Percentiles rank a stretch among this genome's conserved stretches.
These are phyloP conservation scores for Phalloptychus januarius DNA, from an alignment of 2,797 vertebrate species.

Conservation along the genomic window DNA sequence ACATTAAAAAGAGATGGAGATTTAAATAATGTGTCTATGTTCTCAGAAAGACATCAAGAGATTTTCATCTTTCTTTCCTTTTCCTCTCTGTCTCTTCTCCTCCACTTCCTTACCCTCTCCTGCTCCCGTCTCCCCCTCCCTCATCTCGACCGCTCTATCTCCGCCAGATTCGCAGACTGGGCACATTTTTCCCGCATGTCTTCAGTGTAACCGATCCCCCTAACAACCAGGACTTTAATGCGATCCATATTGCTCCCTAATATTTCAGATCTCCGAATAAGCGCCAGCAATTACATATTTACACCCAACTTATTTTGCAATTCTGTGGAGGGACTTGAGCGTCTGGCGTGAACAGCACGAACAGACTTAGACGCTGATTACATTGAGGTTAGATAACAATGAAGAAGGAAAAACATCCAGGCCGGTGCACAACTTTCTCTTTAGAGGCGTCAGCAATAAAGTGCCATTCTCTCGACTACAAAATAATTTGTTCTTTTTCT, in stretches of 20 bases:
- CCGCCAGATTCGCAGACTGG: slow-evolving; percentile 86
- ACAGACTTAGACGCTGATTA: slow-evolving; percentile 72
- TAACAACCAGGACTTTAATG: slow-evolving; percentile 84
- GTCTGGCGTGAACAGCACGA: slow-evolving; percentile 44
- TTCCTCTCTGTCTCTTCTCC: slow-evolving; percentile 63
- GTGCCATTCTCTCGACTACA: slow-evolving; percentile 61
- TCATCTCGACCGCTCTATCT: slow-evolving; percentile 73
- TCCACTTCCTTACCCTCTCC: slow-evolving; percentile 70
- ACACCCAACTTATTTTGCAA: slow-evolving; percentile 83
- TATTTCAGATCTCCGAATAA: slow-evolving; percentile 84
- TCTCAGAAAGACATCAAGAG: slow-evolving; percentile 88
- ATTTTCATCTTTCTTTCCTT: slow-evolving; percentile 91
- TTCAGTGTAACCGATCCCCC: slow-evolving; percentile 80
- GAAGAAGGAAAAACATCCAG: slow-evolving; percentile 63
- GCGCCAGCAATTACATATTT: slow-evolving; percentile 84
- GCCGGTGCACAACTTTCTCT: slow-evolving; percentile 74
- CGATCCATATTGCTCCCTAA: slow-evolving; percentile 81
- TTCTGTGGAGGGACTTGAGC: slow-evolving; percentile 70
- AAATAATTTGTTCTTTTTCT: slow-evolving; percentile 75
- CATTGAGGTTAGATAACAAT: slow-evolving; percentile 78
- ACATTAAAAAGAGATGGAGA: slow-evolving; percentile 92
- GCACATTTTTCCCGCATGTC: slow-evolving; percentile 84
- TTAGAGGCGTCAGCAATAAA: slow-evolving; percentile 78
- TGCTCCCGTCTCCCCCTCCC: slow-evolving; percentile 60
- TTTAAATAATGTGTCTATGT: slow-evolving; percentile 95